Evolutionary conservation across 2,888 invertebrate species (phyloP), one percentile per base, ranked within the genome.

Genomic region (Hydraecia micacea): DNA sequence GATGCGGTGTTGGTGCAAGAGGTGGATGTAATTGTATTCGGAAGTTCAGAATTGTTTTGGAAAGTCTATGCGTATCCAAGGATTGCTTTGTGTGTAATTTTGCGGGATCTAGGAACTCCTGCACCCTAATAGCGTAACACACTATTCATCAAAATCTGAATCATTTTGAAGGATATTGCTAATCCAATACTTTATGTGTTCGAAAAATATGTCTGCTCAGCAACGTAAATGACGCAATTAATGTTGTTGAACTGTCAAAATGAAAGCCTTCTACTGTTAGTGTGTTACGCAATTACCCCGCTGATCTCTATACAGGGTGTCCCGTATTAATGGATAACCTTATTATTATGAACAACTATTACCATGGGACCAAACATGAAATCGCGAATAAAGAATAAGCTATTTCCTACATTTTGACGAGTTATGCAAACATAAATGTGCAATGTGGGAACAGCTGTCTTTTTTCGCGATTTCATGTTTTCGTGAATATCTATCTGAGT

Each of bases 1-100:
- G 72, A 55, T 49, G 39, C 6, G 32, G 65, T 75, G 1, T 66
- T 58, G 60, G 25, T 46, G 83, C 71, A 78, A 79, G 42, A 46
- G 32, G 18, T 25, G 1, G 11, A 25, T 36, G 32, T 36, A 18
- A 28, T 58, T 69, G 13, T 32, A 13, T 32, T 74, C 2, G 36
- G 13, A 60, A 36, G 32, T 39, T 25, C 9, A 0, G 25, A 21
- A n/a, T 49, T 36, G 6, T 42, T 55, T 75, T 60, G 15, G 5
- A 32, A 68, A 62, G 13, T 13, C 21, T 49, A 7, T 46, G 32
- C 18, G 5, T 58, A 13, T 11, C 2, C 1, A 13, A 58, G 18
- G 32, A 4, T 69, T 0, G 25, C 11, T n/a, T 36, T n/a, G 21
- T 25, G 0, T 55, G 52, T 55, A 25, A 55, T 25, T 25, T 25